Evolutionary conservation across 2,797 vertebrate genomes (phyloP).

Genomic region (Pogoniulus pusillus): DNA sequence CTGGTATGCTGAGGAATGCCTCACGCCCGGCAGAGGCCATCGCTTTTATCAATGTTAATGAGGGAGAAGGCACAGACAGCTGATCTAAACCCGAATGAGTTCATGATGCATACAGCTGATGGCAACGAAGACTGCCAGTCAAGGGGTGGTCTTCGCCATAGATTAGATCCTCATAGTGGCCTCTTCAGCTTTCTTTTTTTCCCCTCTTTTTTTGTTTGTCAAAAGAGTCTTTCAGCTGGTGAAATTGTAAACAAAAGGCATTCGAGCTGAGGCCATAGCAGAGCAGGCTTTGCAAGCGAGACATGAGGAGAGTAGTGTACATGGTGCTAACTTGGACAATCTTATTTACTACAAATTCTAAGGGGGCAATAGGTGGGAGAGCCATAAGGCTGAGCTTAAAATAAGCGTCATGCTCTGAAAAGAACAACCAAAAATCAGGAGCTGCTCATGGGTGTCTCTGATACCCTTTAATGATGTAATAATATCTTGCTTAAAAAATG

Average conservation of each 20-base stretch:
- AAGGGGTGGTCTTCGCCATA: conserved; percentile 72
- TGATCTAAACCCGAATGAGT: conserved; percentile 18
- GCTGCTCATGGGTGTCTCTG: neutral
- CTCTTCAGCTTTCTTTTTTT: conserved; percentile 64
- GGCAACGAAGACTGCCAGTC: conserved; percentile 59
- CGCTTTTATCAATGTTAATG: conserved; percentile 67
- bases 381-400: neutral
- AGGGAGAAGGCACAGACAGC: conserved; percentile 68
- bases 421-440: neutral
- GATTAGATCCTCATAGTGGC: conserved; percentile 72
- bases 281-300: conserved; percentile 28
- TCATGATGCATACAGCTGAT: conserved; percentile 71
- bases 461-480: neutral
- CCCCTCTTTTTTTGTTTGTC: conserved; percentile 21
- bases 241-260: conserved; percentile 74
- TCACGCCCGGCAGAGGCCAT: neutral
- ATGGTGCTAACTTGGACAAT: neutral
- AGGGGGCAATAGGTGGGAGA: neutral
- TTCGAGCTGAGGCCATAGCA: conserved; percentile 3
- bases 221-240: conserved; percentile 76
- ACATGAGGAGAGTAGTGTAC: neutral
- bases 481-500: neutral
- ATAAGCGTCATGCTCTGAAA: neutral
- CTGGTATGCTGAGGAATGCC: conserved; percentile 74
- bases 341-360: neutral